A percentile compares a stretch with the other conserved stretches of the same genome.
These are phyloP conservation scores for Catalaphyllia jardinei DNA, from an alignment of 64 coral and sea anemone genomes.

Conservation along the genomic window DNA sequence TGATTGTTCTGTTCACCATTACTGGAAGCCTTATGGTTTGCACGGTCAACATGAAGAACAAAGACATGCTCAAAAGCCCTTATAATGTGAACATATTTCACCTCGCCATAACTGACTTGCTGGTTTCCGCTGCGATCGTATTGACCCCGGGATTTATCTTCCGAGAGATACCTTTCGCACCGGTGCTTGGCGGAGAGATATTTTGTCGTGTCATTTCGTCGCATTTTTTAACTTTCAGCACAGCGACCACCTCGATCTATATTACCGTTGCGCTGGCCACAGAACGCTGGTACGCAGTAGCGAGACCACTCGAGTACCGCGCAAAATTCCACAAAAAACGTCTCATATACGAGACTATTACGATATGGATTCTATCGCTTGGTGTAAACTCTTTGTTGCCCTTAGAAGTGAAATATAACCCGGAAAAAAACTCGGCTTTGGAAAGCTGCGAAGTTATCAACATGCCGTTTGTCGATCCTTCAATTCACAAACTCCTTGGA, in stretches of 20 bases:
- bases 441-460: slow-evolving; percentile 53
- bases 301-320: slow-evolving; percentile 58
- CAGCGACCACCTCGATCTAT: slow-evolving; percentile 49
- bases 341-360: slow-evolving; percentile 27
- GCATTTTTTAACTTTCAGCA: slow-evolving; percentile 62
- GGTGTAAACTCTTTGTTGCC: slow-evolving; percentile 31
- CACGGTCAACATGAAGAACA: slow-evolving; percentile 48
- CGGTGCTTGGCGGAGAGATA: slow-evolving; percentile 25
- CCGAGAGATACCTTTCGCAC: neutral
- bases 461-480: slow-evolving; percentile 15
- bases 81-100: slow-evolving; percentile 73
- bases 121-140: slow-evolving; percentile 30
- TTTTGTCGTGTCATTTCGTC: slow-evolving; percentile 64
- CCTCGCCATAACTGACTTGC: slow-evolving; percentile 59
- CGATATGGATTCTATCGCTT: slow-evolving; percentile 48
- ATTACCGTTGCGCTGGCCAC: slow-evolving; percentile 55
- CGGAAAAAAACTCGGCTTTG: neutral
- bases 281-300: slow-evolving; percentile 75
- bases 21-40: slow-evolving; percentile 53
- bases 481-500: slow-evolving; percentile 25
- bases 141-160: slow-evolving; percentile 71
- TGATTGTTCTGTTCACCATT: slow-evolving; percentile 28
- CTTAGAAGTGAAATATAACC: slow-evolving; percentile 49
- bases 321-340: slow-evolving; percentile 53
- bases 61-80: slow-evolving; percentile 50